A percentile compares a stretch with the other conserved stretches of the same genome.
phyloP scores from a whole-genome alignment of 2,888 invertebrate genomes.

The Ophion ellenae region DNA sequence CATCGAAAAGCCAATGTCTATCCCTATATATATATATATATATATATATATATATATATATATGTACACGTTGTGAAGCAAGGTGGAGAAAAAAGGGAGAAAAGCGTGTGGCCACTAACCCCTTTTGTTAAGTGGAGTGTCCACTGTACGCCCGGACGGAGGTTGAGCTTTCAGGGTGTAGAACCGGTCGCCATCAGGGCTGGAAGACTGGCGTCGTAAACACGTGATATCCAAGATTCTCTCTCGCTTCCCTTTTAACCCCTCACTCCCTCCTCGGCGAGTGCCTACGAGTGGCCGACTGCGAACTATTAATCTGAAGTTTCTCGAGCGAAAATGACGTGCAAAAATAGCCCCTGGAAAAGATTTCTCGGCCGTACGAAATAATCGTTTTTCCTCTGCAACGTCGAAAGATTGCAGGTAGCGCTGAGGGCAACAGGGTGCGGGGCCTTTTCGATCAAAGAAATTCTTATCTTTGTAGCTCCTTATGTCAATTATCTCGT shows the following conservation, averaged over 20 bases:
- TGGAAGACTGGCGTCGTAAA: slow-evolving; percentile 66
- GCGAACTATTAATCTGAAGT: slow-evolving; percentile 13
- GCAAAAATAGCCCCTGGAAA: neutral
- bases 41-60: neutral
- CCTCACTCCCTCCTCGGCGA: neutral
- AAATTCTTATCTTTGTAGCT: neutral
- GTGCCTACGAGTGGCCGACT: slow-evolving; percentile 22
- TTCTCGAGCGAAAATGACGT: slow-evolving; percentile 13
- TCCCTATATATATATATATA: neutral
- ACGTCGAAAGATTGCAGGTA: neutral
- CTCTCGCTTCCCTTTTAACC: slow-evolving; percentile 25
- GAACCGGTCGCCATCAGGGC: slow-evolving; percentile 56
- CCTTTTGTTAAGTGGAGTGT: slow-evolving; percentile 74
- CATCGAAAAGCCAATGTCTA: slow-evolving; percentile 8
- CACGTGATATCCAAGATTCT: slow-evolving; percentile 68
- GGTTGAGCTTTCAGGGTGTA: slow-evolving; percentile 64
- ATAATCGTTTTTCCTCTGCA: neutral
- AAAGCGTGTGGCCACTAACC: slow-evolving; percentile 61
- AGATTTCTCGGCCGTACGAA: neutral
- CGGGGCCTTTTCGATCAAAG: too few relatives aligned
- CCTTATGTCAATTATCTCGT: too few relatives aligned
- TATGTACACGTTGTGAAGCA: neutral
- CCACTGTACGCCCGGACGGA: slow-evolving; percentile 71
- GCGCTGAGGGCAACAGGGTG: neutral
- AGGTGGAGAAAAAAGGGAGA: slow-evolving; percentile 42